Conservation (phyloP, 2,113 vertebrate genomes). For the Proteles cristata region DNA sequence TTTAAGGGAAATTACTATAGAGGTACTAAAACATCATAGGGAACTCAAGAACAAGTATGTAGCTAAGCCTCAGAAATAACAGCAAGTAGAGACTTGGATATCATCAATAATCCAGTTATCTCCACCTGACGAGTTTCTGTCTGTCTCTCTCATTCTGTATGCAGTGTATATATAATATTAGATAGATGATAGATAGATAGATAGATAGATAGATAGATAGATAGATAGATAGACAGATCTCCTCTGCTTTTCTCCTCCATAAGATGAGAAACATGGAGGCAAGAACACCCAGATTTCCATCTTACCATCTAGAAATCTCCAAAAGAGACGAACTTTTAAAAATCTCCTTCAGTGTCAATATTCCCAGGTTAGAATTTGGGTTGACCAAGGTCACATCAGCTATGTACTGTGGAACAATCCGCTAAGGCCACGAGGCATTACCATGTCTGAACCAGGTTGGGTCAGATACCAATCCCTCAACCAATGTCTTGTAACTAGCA, state of each 20-base stretch:
- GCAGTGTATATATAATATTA: too few species aligned
- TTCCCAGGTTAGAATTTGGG: neutral
- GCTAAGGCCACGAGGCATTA: neutral
- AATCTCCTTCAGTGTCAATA: neutral
- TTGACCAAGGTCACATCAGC: accelerated
- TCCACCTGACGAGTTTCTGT: accelerated
- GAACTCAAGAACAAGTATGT: neutral
- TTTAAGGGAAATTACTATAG: neutral
- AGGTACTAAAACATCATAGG: neutral
- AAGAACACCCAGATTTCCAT: neutral
- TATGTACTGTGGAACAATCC: neutral
- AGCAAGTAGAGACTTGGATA: neutral
- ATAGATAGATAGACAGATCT: too few species aligned
- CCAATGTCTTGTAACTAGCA: accelerated
- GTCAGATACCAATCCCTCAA: accelerated
- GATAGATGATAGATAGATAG: too few species aligned
- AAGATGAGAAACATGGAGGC: neutral
- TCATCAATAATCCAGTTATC: accelerated
- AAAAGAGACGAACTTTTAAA: neutral
- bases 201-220: too few species aligned
- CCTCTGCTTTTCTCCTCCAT: neutral
- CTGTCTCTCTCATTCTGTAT: neutral
- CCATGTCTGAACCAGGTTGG: neutral
- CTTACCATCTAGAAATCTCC: neutral
- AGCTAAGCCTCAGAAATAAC: neutral